phyloP scores from a whole-genome alignment of 1,140 invertebrate genomes.

The Lucilia sericata region DNA sequence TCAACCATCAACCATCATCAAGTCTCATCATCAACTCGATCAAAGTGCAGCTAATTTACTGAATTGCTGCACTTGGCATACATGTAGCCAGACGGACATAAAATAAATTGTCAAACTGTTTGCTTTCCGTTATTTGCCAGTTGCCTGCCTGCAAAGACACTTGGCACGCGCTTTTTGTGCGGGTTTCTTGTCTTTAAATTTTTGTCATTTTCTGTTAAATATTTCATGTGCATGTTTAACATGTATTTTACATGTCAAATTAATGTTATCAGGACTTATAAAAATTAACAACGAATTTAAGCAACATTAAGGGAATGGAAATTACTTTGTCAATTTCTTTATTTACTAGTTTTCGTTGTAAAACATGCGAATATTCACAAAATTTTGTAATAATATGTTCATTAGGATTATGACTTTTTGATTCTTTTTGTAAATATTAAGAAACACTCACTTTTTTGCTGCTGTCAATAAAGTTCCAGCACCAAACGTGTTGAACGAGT shows the following conservation, averaged over 20 bases:
- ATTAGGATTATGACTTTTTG: too few species aligned
- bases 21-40: not conserved
- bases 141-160: not conserved
- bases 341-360: not conserved
- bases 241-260: slow-evolving; percentile 41
- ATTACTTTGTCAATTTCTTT: not conserved
- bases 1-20: slow-evolving; percentile 14
- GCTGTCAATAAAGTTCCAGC: too few species aligned
- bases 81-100: not conserved
- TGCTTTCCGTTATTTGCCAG: not conserved
- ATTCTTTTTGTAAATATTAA: too few species aligned
- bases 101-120: slow-evolving; percentile 32
- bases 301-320: slow-evolving; percentile 26
- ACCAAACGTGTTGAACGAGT: too few species aligned
- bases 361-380: not conserved
- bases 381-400: too few species aligned
- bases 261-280: slow-evolving; percentile 36
- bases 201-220: not conserved
- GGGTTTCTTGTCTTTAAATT: not conserved
- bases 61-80: not conserved
- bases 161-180: slow-evolving; percentile 32
- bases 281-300: slow-evolving; percentile 39
- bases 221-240: slow-evolving; percentile 29
- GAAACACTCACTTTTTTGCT: too few species aligned
- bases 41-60: slow-evolving; percentile 30